Evolutionary conservation across 2,888 invertebrate species (phyloP), one percentile per base, ranked within the genome.

Genomic region (Torymus texanus): DNA sequence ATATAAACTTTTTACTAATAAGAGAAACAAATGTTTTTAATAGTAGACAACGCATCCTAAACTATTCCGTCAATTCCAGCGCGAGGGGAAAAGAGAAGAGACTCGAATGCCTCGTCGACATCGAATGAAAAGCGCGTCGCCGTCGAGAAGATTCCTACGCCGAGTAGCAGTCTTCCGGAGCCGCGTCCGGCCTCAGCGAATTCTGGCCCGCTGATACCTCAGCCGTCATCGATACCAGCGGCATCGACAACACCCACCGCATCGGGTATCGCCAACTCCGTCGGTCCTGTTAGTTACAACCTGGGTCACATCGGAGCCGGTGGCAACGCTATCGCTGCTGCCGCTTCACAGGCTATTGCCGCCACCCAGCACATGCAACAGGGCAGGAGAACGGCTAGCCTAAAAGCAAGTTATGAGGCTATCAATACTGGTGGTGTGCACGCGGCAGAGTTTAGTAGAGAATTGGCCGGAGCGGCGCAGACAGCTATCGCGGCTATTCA

Each of bases 361-460:
- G 97, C 97, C 0, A 98, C 98, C 2, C 98, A 98, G 87, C 91
- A 96, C 94, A 97, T 98, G 96, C 96, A 96, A 87, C 97, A 97
- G 86, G 98, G 98, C 0, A 93, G 98, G 65, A 93, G 98, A 74
- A 97, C 98, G 0, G 97, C 98, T 1, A 97, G 97, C 85, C 91
- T 98, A 83, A 98, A 98, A 91, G 98, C 98, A 14, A 97, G 97
- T 51, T 98, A 97, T 88, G 98, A 98, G 90, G 98, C 97, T 0
- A 95, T 95, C 76, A 94, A 94, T 82, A 93, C 94, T 0, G 92
- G 93, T 0, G 92, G 93, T 0, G 91, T 92, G 2, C 92, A 93
- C 80, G 95, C 95, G 78, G 93, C 94, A 81, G 93, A 94, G 85
- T 93, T 95, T 77, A 94, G 94, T 41, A 91, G 94, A 80, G 96